A percentile compares a stretch with the other conserved stretches of the same genome.
Conservation (phyloP, 2,888 invertebrate species). For the Ceriagrion tenellum region DNA sequence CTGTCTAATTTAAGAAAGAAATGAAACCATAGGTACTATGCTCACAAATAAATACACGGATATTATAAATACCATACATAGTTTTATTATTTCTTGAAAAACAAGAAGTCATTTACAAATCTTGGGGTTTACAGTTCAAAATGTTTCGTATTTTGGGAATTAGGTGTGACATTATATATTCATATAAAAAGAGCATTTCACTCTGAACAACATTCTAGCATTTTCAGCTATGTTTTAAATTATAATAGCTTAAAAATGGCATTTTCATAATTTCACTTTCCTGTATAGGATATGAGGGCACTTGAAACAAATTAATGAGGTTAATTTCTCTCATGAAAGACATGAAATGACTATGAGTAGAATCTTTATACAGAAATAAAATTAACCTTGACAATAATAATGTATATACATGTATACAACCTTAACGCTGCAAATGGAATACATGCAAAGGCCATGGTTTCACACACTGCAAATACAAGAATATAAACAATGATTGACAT, state of each 20-base stretch:
- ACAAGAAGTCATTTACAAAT: constrained; percentile 67
- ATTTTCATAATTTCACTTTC: constrained; percentile 62
- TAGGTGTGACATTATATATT: constrained; percentile 58
- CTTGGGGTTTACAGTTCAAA: constrained; percentile 57
- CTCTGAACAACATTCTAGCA: constrained; percentile 65
- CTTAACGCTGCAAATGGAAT: constrained; percentile 62
- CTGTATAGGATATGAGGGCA: constrained; percentile 60
- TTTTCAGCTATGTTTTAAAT: constrained; percentile 64
- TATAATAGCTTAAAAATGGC: constrained; percentile 67
- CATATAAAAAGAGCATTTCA: constrained; percentile 65
- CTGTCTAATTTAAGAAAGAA: too few relatives aligned
- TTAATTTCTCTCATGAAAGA: constrained; percentile 63
- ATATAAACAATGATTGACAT: constrained; percentile 67
- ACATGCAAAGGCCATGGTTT: constrained; percentile 64
- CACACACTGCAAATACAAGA: constrained; percentile 62
- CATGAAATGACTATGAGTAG: constrained; percentile 63
- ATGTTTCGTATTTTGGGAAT: constrained; percentile 57
- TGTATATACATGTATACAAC: constrained; percentile 62
- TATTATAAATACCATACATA: constrained; percentile 67
- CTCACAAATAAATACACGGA: not conserved
- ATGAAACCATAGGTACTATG: too few relatives aligned
- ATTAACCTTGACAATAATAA: constrained; percentile 51
- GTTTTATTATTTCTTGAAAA: constrained; percentile 67
- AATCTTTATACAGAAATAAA: constrained; percentile 58
- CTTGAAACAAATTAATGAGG: constrained; percentile 65